These are phyloP conservation scores for Teleogryllus oceanicus DNA, from an alignment of 2,888 invertebrate species.

Conservation along the genomic window DNA sequence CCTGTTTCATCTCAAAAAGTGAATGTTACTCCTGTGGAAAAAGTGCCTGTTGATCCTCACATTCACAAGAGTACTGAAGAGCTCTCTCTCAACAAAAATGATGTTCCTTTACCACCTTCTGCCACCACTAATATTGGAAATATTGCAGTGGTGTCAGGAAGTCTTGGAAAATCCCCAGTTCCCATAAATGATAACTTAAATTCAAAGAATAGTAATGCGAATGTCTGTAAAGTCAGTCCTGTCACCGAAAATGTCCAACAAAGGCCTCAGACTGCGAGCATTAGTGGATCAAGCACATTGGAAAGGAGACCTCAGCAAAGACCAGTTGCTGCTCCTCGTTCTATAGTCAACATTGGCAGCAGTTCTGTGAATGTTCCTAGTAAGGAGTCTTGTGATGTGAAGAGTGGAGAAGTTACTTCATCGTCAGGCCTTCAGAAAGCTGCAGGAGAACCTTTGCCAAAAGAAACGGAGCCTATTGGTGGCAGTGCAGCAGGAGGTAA, in stretches of 20 bases:
- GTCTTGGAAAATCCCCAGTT: conserved; percentile 4
- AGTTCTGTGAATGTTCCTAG: background rate
- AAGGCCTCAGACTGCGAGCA: background rate
- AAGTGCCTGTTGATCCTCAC: background rate
- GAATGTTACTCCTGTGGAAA: background rate
- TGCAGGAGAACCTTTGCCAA: background rate
- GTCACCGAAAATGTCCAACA: conserved; percentile 21
- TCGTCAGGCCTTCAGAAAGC: background rate
- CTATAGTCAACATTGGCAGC: conserved; percentile 20
- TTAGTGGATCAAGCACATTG: conserved; percentile 35
- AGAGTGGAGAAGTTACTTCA: background rate
- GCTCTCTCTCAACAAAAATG: background rate
- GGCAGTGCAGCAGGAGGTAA: conserved; percentile 1
- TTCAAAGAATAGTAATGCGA: background rate
- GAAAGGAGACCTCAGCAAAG: conserved; percentile 47
- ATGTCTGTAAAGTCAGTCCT: conserved; percentile 12
- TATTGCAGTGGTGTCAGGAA: background rate
- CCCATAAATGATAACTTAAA: background rate
- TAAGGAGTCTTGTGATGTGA: conserved; percentile 24
- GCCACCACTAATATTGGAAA: background rate
- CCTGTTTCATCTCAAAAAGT: background rate
- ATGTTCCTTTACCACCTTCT: background rate
- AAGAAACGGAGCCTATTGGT: conserved; percentile 18
- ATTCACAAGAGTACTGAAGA: background rate
- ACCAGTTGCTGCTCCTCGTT: conserved; percentile 56